Evolutionary conservation across 1,140 invertebrate genomes (phyloP), one percentile per base, ranked within the genome.

Genomic region (Neocloeon triangulifer): DNA sequence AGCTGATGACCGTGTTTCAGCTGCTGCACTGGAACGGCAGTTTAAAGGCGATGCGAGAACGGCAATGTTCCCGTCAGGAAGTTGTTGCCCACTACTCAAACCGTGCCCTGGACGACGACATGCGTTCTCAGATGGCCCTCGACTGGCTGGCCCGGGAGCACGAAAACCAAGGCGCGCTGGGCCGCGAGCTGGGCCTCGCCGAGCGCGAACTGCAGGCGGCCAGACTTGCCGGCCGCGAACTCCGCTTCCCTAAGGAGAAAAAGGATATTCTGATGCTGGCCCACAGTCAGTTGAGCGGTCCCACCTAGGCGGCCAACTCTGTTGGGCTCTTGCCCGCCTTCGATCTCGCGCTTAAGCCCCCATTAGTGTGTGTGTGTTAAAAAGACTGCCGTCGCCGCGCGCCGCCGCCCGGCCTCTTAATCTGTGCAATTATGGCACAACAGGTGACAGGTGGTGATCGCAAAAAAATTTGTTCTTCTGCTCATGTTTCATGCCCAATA

Each of bases 1-100:
- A 92, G 53, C 56, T 94, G 39, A 92, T 92, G 86, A 94, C 85
- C 1, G 85, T 92, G 3, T 92, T 94, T 53, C 85, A 92, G 53
- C 59, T 94, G 26, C 60, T 94, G 2, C 86, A 92, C 52, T 94
- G 88, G 88, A 92, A 92, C 51, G 88, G 88, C 1, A 88, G 81
- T 34, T 52, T 94, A 35, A 84, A 88, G 47, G 84, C 71, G 44
- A 67, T 89, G 84, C 61, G 85, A 4, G 85, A 92, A 48, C 62
- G 85, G 5, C 85, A 91, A 47, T 94, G 88, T 49, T 89, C 84
- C n/a, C 61, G 85, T 39, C 79, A 86, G 44, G 81, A 89, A 53
- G 85, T 94, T 1, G 77, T 92, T n/a, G 81, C 82, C 10, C 85
- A 91, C 51, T 91, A 91, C 48, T 88, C 80, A 13, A 76, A 86